phyloP scores from a whole-genome alignment of 1,140 invertebrate species.

The Aphaenogaster ashmeadi region DNA sequence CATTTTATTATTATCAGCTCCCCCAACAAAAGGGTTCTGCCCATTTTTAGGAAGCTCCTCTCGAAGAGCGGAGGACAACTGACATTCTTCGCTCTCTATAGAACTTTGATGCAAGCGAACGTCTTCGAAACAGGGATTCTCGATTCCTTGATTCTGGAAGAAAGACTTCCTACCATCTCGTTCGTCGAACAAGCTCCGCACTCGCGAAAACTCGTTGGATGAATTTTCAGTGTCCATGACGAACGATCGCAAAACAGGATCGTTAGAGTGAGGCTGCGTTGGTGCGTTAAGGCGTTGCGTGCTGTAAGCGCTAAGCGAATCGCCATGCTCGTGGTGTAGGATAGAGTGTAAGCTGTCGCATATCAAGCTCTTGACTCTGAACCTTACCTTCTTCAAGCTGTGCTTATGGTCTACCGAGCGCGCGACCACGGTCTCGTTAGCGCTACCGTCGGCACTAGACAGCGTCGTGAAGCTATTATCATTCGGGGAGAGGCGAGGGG shows the following conservation, averaged over 20 bases:
- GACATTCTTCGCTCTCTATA: neutral
- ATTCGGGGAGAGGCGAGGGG: conserved; percentile 49
- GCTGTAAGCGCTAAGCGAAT: conserved; percentile 62
- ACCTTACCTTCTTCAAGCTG: conserved; percentile 84
- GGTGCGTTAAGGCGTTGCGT: conserved; percentile 40
- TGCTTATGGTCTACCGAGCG: conserved; percentile 77
- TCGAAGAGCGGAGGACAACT: neutral
- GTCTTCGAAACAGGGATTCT: neutral
- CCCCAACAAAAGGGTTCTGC: neutral
- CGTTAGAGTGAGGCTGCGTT: neutral
- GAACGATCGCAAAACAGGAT: neutral
- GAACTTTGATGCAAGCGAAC: neutral
- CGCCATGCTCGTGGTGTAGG: conserved; percentile 54
- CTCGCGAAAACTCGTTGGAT: neutral
- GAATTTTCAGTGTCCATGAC: no score
- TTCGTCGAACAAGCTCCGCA: neutral
- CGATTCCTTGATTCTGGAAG: neutral
- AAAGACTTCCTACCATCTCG: neutral
- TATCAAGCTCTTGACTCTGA: conserved; percentile 82
- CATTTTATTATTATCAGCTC: neutral
- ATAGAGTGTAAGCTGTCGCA: conserved; percentile 81
- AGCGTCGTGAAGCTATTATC: conserved; percentile 59
- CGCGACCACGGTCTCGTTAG: conserved; percentile 69
- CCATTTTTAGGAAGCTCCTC: conserved; percentile 30
- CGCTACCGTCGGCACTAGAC: conserved; percentile 62